Evolutionary conservation across 2,888 invertebrate genomes (phyloP), one percentile per base, ranked within the genome.

Genomic region (Himalopsyche tibetana): DNA sequence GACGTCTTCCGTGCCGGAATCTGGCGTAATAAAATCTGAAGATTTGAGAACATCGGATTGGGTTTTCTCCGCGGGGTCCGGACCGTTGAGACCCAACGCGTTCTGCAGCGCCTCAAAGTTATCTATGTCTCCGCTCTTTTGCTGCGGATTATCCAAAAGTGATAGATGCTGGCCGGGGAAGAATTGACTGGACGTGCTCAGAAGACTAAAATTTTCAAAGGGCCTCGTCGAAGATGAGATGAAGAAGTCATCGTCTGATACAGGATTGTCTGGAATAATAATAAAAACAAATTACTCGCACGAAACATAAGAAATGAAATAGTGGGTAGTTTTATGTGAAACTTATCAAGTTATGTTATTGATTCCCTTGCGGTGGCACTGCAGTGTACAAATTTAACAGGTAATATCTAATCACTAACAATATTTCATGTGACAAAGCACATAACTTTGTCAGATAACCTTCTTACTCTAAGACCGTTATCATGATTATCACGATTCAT

Each of bases 141-240:
- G 84, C 89, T 92, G 92, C 36, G 79, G 40, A 17, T 84, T 63
- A 38, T 82, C 85, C n/a, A 88, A 55, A 87, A 91, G 82, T 12
- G 88, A 87, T 80, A 88, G 89, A 89, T 92, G 92, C 91, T 93
- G 92, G 83, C 96, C 96, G 56, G 96, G 96, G 92, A 96, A 96
- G 92, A 96, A 96, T 91, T 96, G 95, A 90, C 95, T 95, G 87
- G 94, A 94, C 55, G 92, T 92, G 45, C 92, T 92, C 91, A 93
- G 91, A 79, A 94, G 91, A 89, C 93, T 93, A 88, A 94, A 92
- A 89, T 93, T 93, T 91, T 96, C 95, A 91, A 96, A 96, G n/a
- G 96, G 96, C 85, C 95, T 94, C 88, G 95, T 94, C 55, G 96
- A 95, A 87, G 96, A 95, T 89, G 95, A 95, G 89, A 96, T 95